These are phyloP conservation scores for Ophonus ardosiacus DNA, from an alignment of 2,888 invertebrate genomes.

Conservation along the genomic window DNA sequence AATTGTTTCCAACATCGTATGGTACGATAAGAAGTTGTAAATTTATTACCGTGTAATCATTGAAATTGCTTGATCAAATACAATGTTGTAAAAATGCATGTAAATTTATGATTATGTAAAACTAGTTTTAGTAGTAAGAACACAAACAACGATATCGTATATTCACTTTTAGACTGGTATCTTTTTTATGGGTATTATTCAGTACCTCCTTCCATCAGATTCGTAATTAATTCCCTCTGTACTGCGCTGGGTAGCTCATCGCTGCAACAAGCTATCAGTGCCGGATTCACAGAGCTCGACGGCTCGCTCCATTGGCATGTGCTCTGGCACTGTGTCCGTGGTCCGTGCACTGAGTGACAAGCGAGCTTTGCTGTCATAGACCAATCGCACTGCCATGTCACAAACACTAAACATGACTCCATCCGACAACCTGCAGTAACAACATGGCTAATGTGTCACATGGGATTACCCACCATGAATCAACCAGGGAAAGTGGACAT, in stretches of 20 bases:
- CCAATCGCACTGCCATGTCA: slow-evolving; percentile 49
- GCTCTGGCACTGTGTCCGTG: neutral
- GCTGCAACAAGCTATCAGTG: neutral
- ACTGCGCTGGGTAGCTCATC: neutral
- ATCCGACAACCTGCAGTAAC: slow-evolving; percentile 7
- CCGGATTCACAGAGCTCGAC: neutral
- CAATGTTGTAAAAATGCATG: no score
- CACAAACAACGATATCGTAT: no score
- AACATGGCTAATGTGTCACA: neutral
- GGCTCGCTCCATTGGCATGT: neutral
- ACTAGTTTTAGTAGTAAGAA: no score
- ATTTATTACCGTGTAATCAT: no score
- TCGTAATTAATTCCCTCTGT: neutral
- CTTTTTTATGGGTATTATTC: no score
- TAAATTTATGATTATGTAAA: no score
- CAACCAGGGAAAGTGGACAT: neutral
- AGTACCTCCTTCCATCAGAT: no score
- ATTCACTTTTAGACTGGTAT: no score
- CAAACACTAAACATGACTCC: slow-evolving; percentile 45
- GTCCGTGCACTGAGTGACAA: slow-evolving; percentile 33
- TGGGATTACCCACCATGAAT: neutral
- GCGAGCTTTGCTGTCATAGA: slow-evolving; percentile 36
- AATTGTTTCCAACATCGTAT: no score
- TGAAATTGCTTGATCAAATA: no score
- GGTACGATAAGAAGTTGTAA: no score